phyloP scores from a whole-genome alignment of 2,113 vertebrate species.

The Phrynosoma blainvillii region DNA sequence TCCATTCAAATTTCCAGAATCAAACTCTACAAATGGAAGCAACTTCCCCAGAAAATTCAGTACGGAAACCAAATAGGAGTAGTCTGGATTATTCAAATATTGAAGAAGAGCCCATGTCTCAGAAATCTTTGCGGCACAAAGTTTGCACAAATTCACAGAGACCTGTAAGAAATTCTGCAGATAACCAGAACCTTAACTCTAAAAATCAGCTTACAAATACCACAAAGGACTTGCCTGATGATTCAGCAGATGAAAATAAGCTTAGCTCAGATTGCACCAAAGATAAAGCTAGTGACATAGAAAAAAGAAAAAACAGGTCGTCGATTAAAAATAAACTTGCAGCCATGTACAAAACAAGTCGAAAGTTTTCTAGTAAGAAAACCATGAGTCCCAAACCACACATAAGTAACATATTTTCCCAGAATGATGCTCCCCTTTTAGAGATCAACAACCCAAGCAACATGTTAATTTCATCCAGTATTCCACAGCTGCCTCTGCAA shows the following conservation, averaged over 20 bases:
- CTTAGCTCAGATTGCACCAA: slow-evolving; percentile 31
- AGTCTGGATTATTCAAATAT: slow-evolving; percentile 25
- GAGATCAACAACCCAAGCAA: slow-evolving; percentile 9
- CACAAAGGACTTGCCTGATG: slow-evolving; percentile 33
- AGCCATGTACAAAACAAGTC: slow-evolving; percentile 68
- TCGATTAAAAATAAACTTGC: slow-evolving; percentile 70
- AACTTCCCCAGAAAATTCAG: slow-evolving; percentile 26
- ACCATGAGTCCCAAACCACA: slow-evolving; percentile 70
- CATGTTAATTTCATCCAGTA: background rate
- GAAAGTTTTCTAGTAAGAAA: slow-evolving; percentile 73
- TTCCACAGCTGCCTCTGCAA: slow-evolving; percentile 33
- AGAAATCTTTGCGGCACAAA: slow-evolving; percentile 8
- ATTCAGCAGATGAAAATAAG: slow-evolving; percentile 55
- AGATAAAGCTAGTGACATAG: slow-evolving; percentile 67
- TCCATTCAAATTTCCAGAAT: slow-evolving; percentile 51
- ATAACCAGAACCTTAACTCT: slow-evolving; percentile 19
- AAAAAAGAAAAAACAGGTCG: slow-evolving; percentile 70
- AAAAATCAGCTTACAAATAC: slow-evolving; percentile 35
- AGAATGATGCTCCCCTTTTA: slow-evolving; percentile 50
- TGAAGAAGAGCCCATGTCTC: slow-evolving; percentile 42
- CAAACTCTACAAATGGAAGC: slow-evolving; percentile 41
- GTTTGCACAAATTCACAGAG: slow-evolving; percentile 33
- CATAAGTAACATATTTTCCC: slow-evolving; percentile 73
- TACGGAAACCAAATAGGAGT: slow-evolving; percentile 37
- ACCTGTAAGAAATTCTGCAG: background rate